Evolutionary conservation across 2,113 vertebrate genomes (phyloP).

Genomic region (Protobothrops flavoviridis): DNA sequence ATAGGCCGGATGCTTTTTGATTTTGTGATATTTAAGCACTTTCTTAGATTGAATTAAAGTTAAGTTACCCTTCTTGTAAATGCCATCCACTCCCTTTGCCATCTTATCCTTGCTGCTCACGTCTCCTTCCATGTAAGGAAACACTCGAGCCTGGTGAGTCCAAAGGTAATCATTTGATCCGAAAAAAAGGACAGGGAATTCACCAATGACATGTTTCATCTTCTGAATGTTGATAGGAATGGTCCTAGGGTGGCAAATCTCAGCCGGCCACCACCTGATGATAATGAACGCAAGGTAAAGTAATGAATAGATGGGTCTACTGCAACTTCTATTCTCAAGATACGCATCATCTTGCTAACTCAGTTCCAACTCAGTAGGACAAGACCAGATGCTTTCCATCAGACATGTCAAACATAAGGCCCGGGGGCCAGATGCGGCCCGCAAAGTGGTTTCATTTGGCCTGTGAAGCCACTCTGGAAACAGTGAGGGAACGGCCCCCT

Average conservation of each 20-base stretch:
- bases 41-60: not conserved
- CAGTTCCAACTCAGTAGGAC: not conserved
- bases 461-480: too few relatives aligned
- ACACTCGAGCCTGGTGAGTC: constrained; percentile 97
- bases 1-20: not conserved
- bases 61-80: constrained; percentile 91
- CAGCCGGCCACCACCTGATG: constrained; percentile 96
- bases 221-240: constrained; percentile 95
- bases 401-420: too few relatives aligned
- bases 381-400: not conserved
- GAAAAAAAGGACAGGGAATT: constrained; percentile 98
- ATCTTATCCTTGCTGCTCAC: constrained; percentile 97
- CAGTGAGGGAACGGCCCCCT: too few relatives aligned
- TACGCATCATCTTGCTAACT: not conserved
- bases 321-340: not conserved
- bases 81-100: constrained; percentile 93
- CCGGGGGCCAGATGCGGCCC: too few relatives aligned
- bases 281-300: not conserved
- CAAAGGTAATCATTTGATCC: constrained; percentile 98
- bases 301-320: not conserved
- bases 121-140: constrained; percentile 98
- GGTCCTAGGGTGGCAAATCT: constrained; percentile 91
- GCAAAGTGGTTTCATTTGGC: too few relatives aligned
- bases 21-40: not conserved
- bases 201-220: constrained; percentile 93